Base-by-base conservation (phyloP, 2,113 vertebrate species). In the Pholis gunnellus region DNA sequence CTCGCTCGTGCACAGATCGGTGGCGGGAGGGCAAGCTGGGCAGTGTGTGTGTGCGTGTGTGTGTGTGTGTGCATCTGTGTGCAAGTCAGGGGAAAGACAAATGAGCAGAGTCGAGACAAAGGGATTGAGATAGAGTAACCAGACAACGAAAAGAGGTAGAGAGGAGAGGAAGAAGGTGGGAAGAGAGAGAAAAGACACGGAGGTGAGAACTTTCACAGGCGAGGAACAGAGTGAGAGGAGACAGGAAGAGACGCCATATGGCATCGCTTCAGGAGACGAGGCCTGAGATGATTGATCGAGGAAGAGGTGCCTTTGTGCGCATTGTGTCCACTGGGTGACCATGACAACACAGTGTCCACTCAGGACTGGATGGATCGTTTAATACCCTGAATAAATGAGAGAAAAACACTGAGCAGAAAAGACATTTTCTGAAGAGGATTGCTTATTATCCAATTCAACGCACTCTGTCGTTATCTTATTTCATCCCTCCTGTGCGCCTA, bases 181-280 rank as follows among this genome's bases (percentile, higher is more conserved):
- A 27, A 22, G 27, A 52, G 36, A 34, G 44, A 66, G 40, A 22
- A 13, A 48, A n/a, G 63, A 52, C 20, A 25, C 20, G 22, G 31
- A 78, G 68, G 84, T 81, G 84, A 88, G 78, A 81, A 69, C 70
- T 87, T 66, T 71, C 71, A 68, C 66, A 79, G 82, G 70, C 76
- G 40, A 42, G 7, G 50, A 67, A 20, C 15, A 25, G 82, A 82
- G 79, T 25, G 42, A 61, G 71, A 75, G 64, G 31, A 78, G 66
- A 75, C 78, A 79, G 88, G 64, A 27, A 75, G 89, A 90, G 88
- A 77, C 36, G 87, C 92, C 94, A 95, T 94, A 94, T 94, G 92
- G 94, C 78, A 56, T 79, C 91, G 31, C 95, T 91, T 89, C 91
- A 92, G 93, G 91, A 93, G 86, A 87, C 57, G 81, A 83, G 63